Conservation (phyloP, 2,888 invertebrate species). For the Ypsolopha scabrella region DNA sequence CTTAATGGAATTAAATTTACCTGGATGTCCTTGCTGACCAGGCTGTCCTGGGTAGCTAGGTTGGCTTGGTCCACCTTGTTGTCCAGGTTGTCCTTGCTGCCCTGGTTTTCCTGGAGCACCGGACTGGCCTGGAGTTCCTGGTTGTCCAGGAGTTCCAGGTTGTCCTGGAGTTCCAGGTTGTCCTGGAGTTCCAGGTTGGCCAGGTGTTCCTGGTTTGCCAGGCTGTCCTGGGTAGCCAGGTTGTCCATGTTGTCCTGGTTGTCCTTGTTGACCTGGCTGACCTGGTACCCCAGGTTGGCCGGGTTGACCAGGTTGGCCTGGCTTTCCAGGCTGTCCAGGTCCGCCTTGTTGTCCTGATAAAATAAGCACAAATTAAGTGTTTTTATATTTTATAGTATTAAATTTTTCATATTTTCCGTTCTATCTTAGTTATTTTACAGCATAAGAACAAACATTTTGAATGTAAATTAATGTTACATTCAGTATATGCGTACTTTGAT, state of each 20-base stretch:
- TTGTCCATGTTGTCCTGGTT: conserved; percentile 24
- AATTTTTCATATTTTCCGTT: too few species aligned
- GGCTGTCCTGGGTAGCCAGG: conserved; percentile 19
- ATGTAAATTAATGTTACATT: too few species aligned
- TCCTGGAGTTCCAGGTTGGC: conserved; percentile 7
- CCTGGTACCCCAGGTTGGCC: conserved; percentile 21
- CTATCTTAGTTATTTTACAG: too few species aligned
- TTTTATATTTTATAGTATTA: too few species aligned
- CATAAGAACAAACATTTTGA: too few species aligned
- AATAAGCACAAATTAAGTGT: too few species aligned
- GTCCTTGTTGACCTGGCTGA: conserved; percentile 23
- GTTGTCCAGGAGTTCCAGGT: conserved; percentile 39
- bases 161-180: conserved; percentile 33
- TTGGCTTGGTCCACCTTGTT: conserved; percentile 1
- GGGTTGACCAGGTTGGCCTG: conserved; percentile 31
- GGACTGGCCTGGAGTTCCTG: conserved; percentile 18
- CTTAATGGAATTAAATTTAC: too few species aligned
- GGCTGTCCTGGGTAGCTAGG: conserved; percentile 7
- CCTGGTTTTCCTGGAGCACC: conserved; percentile 12
- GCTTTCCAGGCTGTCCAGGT: conserved; percentile 14
- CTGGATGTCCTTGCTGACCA: conserved; percentile 6
- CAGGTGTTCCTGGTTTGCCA: conserved; percentile 15
- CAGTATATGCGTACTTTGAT: too few species aligned
- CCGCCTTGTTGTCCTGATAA: conserved; percentile 14
- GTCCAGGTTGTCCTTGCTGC: conserved; percentile 1